A percentile compares a stretch with the other conserved stretches of the same genome.
These are phyloP conservation scores for Ceyx cyanopectus DNA, from an alignment of 2,113 vertebrate species.

Conservation along the genomic window DNA sequence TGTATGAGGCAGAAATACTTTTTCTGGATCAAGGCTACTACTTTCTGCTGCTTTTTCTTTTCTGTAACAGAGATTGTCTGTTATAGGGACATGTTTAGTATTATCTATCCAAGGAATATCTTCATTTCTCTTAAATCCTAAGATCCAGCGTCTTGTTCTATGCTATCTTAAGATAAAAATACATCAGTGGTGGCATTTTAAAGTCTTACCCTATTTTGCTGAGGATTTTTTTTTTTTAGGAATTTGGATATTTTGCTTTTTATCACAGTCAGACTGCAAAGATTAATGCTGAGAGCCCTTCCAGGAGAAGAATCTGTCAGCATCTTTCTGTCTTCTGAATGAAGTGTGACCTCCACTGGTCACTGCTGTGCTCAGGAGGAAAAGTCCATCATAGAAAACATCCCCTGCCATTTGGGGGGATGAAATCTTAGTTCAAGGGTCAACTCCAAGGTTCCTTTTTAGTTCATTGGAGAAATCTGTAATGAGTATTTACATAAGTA, in stretches of 20 bases:
- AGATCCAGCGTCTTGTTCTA: neutral
- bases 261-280: neutral
- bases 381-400: neutral
- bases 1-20: constrained; percentile 28
- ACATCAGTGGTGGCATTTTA: neutral
- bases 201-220: neutral
- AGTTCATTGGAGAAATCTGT: neutral
- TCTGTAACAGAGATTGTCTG: neutral
- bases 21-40: constrained; percentile 42
- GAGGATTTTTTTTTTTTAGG: neutral
- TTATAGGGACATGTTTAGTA: neutral
- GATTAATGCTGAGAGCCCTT: neutral
- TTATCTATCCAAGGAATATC: neutral
- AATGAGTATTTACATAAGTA: neutral
- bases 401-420: neutral
- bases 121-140: neutral
- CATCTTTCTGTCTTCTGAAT: neutral
- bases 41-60: neutral
- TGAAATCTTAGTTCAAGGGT: neutral
- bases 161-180: neutral
- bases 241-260: constrained; percentile 26
- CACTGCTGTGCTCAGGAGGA: neutral
- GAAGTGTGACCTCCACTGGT: neutral
- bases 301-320: neutral
- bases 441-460: neutral